A percentile compares a stretch with the other conserved stretches of the same genome.
These are phyloP conservation scores for Conger conger DNA, from an alignment of 2,113 vertebrate species.

Conservation along the genomic window DNA sequence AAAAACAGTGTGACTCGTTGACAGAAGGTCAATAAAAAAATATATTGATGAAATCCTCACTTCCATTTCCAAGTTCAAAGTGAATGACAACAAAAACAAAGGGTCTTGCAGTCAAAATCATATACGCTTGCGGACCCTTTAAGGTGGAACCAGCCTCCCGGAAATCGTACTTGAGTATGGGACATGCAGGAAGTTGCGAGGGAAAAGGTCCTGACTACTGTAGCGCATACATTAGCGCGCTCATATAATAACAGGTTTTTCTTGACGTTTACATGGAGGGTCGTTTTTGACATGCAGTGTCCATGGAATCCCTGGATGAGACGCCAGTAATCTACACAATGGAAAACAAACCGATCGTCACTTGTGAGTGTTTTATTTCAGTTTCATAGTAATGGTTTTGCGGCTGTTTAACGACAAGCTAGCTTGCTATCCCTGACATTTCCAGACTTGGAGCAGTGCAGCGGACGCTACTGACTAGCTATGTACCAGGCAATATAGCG, in stretches of 20 bases:
- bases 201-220: slow-evolving; percentile 56
- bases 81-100: no score
- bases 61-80: no score
- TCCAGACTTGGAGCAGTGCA: slow-evolving; percentile 25
- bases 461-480: not conserved
- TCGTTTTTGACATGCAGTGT: slow-evolving; percentile 54
- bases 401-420: slow-evolving; percentile 30
- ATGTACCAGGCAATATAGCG: not conserved
- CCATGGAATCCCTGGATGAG: slow-evolving; percentile 83
- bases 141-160: slow-evolving; percentile 44
- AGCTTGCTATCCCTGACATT: slow-evolving; percentile 34
- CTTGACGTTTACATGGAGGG: slow-evolving; percentile 67
- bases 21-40: not conserved
- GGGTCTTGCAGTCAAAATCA: not conserved
- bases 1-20: not conserved
- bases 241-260: slow-evolving; percentile 58
- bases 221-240: slow-evolving; percentile 60
- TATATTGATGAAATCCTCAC: no score
- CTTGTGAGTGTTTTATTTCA: slow-evolving; percentile 80
- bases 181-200: slow-evolving; percentile 78
- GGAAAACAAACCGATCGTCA: slow-evolving; percentile 97
- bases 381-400: not conserved
- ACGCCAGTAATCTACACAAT: slow-evolving; percentile 91
- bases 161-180: slow-evolving; percentile 64
- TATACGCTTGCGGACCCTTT: slow-evolving; percentile 31